Conservation (phyloP, 2,797 vertebrate species). For the Callimico goeldii region DNA sequence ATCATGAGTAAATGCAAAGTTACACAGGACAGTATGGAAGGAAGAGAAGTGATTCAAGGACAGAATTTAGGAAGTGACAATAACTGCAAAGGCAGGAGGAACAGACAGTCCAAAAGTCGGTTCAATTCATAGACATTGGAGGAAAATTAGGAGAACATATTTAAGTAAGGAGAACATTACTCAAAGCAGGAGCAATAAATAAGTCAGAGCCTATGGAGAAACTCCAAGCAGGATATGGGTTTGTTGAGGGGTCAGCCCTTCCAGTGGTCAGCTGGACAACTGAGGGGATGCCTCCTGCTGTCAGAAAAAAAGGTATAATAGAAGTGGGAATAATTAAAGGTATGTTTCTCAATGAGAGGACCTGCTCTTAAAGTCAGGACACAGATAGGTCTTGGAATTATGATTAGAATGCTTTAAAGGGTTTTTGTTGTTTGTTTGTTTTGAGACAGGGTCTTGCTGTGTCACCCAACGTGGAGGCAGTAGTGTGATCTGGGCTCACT, state of each 20-base stretch:
- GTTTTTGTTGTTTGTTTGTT: no score
- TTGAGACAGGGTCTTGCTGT: no score
- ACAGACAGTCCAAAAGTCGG: no score
- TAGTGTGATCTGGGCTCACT: no score
- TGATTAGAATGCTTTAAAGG: neutral
- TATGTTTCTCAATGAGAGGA: neutral
- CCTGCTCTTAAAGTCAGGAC: neutral
- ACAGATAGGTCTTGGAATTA: rapidly evolving
- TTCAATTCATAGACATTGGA: rapidly evolving
- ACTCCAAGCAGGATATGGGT: rapidly evolving
- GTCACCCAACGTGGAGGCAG: no score
- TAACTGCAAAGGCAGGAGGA: no score
- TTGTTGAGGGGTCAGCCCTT: neutral
- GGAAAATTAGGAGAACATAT: no score
- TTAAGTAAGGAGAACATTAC: neutral
- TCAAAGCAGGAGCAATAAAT: rapidly evolving
- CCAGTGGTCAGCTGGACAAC: no score
- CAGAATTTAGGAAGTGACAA: rapidly evolving
- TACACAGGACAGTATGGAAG: rapidly evolving
- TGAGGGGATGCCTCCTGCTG: rapidly evolving
- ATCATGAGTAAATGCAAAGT: rapidly evolving
- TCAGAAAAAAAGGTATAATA: neutral
- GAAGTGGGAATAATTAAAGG: neutral
- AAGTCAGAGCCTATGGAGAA: neutral
- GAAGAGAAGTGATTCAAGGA: neutral